Evolutionary conservation across 2,797 vertebrate genomes (phyloP).

Genomic region (Sternarchorhynchus goeldii): DNA sequence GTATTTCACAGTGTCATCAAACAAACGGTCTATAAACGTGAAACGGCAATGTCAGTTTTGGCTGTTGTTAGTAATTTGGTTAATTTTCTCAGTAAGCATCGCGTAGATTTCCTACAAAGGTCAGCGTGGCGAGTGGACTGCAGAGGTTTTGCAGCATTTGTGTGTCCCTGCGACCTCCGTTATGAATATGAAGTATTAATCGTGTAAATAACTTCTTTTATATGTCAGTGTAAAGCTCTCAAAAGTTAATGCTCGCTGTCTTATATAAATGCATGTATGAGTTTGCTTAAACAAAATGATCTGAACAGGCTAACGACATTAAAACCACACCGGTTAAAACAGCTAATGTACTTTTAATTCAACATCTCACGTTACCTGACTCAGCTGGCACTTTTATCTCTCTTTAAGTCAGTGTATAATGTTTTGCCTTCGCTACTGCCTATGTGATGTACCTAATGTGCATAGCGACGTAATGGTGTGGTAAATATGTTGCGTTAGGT

Average conservation of each 20-base stretch:
- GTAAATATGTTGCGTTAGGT: background rate
- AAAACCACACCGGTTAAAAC: too few relatives aligned
- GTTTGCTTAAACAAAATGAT: too few relatives aligned
- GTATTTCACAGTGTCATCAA: background rate
- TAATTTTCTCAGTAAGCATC: background rate
- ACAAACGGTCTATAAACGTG: background rate
- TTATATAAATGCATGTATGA: too few relatives aligned
- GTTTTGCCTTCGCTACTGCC: too few relatives aligned
- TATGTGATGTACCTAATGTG: too few relatives aligned
- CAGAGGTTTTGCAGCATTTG: conserved; percentile 56
- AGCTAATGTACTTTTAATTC: too few relatives aligned
- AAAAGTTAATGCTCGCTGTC: conserved; percentile 1
- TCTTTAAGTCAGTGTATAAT: too few relatives aligned
- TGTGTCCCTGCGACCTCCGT: conserved; percentile 21
- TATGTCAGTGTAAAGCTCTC: background rate
- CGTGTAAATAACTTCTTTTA: background rate
- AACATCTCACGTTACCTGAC: too few relatives aligned
- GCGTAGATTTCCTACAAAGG: conserved; percentile 54
- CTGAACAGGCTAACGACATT: too few relatives aligned
- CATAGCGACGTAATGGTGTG: background rate
- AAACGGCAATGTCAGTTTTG: too few relatives aligned
- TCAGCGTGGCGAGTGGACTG: conserved; percentile 62
- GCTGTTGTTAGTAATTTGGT: background rate
- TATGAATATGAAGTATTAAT: conserved; percentile 2
- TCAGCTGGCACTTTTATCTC: too few relatives aligned